These are phyloP conservation scores for Hesperia comma DNA, from an alignment of 2,888 invertebrate genomes.

Conservation along the genomic window DNA sequence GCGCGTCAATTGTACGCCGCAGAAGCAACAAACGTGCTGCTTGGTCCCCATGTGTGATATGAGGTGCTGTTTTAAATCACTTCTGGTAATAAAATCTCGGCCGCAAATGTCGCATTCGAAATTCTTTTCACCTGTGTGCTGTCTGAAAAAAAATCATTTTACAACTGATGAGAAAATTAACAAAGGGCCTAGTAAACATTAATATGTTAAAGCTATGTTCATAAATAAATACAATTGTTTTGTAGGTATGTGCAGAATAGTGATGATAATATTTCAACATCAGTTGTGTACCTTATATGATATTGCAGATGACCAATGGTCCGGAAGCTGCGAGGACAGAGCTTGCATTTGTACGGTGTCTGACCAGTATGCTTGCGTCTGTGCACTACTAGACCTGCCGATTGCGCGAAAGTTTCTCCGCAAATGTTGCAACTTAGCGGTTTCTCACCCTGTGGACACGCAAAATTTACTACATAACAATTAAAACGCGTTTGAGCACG, in stretches of 20 bases:
- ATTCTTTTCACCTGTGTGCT: constrained; percentile 78
- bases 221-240: too few relatives aligned
- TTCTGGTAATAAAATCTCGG: constrained; percentile 72
- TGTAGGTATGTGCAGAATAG: too few relatives aligned
- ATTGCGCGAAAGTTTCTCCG: constrained; percentile 72
- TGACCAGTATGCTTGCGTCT: constrained; percentile 74
- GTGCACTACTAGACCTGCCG: constrained; percentile 71
- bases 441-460: constrained; percentile 70
- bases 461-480: neutral
- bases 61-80: constrained; percentile 75
- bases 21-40: constrained; percentile 69
- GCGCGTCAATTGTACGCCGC: constrained; percentile 68
- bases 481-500: too few relatives aligned
- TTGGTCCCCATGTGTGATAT: constrained; percentile 69
- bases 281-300: constrained; percentile 62
- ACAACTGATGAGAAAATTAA: too few relatives aligned
- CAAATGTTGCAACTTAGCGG: constrained; percentile 72
- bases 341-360: constrained; percentile 70
- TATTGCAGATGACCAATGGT: constrained; percentile 78
- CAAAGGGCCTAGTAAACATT: too few relatives aligned
- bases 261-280: too few relatives aligned
- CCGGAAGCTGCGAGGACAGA: constrained; percentile 73
- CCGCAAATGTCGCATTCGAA: constrained; percentile 71
- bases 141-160: constrained; percentile 50
- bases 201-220: too few relatives aligned